phyloP scores from a whole-genome alignment of 2,797 vertebrate species.

The Gallirallus australis region DNA sequence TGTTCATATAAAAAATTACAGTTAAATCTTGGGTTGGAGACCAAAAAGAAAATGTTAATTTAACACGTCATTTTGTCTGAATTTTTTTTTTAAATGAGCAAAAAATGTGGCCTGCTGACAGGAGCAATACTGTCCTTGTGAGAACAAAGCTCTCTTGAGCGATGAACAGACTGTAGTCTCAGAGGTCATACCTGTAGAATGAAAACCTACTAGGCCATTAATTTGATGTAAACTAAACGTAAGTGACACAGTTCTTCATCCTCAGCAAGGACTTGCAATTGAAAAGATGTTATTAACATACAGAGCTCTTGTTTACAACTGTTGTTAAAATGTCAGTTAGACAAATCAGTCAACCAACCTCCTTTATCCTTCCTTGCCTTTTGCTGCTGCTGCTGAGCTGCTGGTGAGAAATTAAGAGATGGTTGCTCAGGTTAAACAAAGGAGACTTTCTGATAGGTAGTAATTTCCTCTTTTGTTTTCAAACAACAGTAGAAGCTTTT shows the following conservation, averaged over 20 bases:
- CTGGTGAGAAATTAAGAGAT: neutral
- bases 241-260: neutral
- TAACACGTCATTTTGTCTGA: neutral
- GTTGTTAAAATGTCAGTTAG: constrained; percentile 27
- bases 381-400: neutral
- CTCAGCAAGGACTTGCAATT: neutral
- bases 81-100: neutral
- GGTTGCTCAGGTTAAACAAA: neutral
- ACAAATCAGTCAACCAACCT: neutral
- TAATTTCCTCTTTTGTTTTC: neutral
- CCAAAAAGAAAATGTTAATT: neutral
- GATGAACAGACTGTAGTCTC: neutral
- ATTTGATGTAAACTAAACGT: neutral
- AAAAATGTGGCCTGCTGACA: neutral
- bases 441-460: neutral
- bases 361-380: neutral
- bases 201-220: neutral
- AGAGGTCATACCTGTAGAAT: neutral
- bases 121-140: neutral
- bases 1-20: neutral
- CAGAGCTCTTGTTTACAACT: neutral
- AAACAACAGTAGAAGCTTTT: neutral
- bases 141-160: neutral
- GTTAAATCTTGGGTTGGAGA: neutral
- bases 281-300: neutral